Evolutionary conservation across 2,888 invertebrate species (phyloP), one percentile per base, ranked within the genome.

Genomic region (Ectropis crepuscularia): DNA sequence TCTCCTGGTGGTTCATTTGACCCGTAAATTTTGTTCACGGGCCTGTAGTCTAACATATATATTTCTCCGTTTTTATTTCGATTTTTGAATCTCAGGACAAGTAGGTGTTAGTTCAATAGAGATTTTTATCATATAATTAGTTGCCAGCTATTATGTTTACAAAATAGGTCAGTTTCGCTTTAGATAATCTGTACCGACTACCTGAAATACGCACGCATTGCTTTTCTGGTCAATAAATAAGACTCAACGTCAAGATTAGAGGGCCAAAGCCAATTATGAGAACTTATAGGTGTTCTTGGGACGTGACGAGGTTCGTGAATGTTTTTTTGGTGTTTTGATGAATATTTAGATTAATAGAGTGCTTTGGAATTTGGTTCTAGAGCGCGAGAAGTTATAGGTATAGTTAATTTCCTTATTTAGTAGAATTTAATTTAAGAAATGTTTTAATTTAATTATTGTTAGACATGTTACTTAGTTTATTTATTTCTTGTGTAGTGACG

Each of bases 221-320:
- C 59, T 57, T 59, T 60, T 63, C 62, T 63, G 54, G 57, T 60
- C 60, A 63, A 57, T 68, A 60, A 65, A 62, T 62, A 65, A 68
- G 57, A 57, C 60, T 64, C 41, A 51, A 49, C 49, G 65, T 67
- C 67, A 68, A 72, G 72, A 72, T 72, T 72, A 72, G 69, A 66
- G 63, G 48, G 55, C 59, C 47, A 68, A 80, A 81, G 74, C 79
- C 79, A 79, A 81, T 81, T 81, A 81, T 68, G 72, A 72, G 70
- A 76, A 79, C 79, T 81, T 81, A 76, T 79, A 81, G 62, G 74
- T 67, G 65, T 71, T 74, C 74, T 69, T 65, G 64, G 58, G 69
- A 66, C 65, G 51, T 51, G 62, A 50, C 61, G 59, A 59, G 53
- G 49, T 54, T 65, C 57, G 65, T 42, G 61, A 55, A 66, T 65